Evolutionary conservation across 92 coral and sea anemone genomes (phyloP), one percentile per base, ranked within the genome.

Genomic region (Galaxea fascicularis): DNA sequence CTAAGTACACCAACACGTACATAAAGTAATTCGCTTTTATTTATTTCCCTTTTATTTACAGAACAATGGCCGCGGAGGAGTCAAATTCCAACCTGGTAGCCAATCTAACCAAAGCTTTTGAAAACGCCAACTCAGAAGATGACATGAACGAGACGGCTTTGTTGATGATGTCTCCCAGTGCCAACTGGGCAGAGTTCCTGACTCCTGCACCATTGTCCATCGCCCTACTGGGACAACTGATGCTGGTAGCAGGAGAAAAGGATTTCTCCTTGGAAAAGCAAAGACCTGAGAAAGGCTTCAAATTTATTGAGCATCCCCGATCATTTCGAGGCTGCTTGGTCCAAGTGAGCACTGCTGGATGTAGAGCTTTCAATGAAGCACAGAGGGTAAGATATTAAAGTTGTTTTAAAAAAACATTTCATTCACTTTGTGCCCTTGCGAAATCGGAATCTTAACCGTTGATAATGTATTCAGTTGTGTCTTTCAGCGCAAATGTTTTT

Each of bases 301-400:
- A 82, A 15, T 56, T 20, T 26, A 69, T 82, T 16, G 4, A 72
- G 24, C 81, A 90, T 68, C 94, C 94, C 9, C 68, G 76, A 56
- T 90, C 94, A 45, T 90, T 90, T 53, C 91, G 94, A 47, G 91
- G 91, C 21, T 90, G 91, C 69, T 86, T 90, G 45, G 89, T 90
- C 20, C 94, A 90, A 82, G 91, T 90, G 62, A 87, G 91, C 75
- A 87, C 87, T 27, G 20, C 84, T 25, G 94, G 94, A 18, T 90
- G 94, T 91, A 71, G 68, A n/a, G 94, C 94, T 29, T 90, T 90
- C 57, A 87, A 87, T 24, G 72, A 66, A 79, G 94, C 94, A 18
- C 94, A 90, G 85, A 82, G 54, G 74, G 84, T 79, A 29, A 28
- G 1, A 75, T 39, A 8, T 4, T 7, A 15, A 4, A 26, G 30